Conservation (phyloP, 2,797 vertebrate genomes). For the Odontamblyopus rebecca region DNA sequence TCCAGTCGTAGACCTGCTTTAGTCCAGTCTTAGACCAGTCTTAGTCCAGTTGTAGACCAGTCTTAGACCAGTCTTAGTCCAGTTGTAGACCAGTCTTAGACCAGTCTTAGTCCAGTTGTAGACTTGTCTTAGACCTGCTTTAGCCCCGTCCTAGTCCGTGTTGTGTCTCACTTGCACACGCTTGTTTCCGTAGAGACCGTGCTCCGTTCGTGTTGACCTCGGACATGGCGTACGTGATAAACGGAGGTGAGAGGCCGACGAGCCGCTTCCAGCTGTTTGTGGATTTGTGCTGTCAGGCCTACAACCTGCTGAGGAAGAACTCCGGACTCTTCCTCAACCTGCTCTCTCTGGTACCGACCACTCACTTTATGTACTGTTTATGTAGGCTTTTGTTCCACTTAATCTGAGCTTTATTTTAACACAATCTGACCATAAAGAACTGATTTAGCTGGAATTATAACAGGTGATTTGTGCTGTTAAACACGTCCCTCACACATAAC, state of each 20-base stretch:
- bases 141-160: not conserved
- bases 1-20: no score
- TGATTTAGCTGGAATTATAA: no score
- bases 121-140: not conserved
- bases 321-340: slow-evolving; percentile 95
- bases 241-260: slow-evolving; percentile 95
- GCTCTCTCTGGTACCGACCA: slow-evolving; percentile 84
- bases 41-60: no score
- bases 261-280: slow-evolving; percentile 98
- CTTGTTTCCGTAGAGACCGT: slow-evolving; percentile 81
- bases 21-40: no score
- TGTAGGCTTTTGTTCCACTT: no score
- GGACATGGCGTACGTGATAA: slow-evolving; percentile 99
- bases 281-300: slow-evolving; percentile 95
- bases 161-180: no score
- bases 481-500: no score
- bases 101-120: not conserved
- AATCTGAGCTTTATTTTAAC: no score
- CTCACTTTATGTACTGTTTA: not conserved
- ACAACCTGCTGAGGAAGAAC: slow-evolving; percentile 95
- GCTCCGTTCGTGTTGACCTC: slow-evolving; percentile 97
- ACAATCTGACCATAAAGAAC: no score
- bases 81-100: no score
- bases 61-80: not conserved
- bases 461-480: no score